Conservation (phyloP, 2,888 invertebrate species). For the Serrognathus titanus region DNA sequence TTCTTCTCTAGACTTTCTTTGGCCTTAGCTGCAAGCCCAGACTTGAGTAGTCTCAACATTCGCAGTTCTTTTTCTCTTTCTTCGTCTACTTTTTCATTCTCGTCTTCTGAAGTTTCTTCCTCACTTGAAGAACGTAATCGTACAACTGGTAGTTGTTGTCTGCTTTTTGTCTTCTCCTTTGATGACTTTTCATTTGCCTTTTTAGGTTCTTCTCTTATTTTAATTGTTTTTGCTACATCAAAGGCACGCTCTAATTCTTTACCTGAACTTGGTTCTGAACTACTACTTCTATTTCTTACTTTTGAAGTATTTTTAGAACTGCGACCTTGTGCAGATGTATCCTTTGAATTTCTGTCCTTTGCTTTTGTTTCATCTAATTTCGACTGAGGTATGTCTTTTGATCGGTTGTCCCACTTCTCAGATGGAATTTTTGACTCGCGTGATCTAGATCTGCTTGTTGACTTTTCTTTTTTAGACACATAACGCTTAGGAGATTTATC, state of each 20-base stretch:
- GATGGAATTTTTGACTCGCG: neutral
- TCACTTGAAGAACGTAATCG: conserved; percentile 57
- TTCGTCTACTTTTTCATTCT: conserved; percentile 52
- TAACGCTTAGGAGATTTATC: no score
- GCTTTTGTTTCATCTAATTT: neutral
- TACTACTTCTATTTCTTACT: conserved; percentile 4
- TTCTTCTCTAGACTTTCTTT: conserved; percentile 65
- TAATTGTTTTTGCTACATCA: neutral
- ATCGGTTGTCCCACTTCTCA: neutral
- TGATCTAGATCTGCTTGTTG: conserved; percentile 10
- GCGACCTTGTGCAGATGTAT: neutral
- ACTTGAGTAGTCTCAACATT: conserved; percentile 63
- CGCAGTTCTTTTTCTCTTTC: conserved; percentile 65
- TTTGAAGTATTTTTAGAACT: conserved; percentile 1
- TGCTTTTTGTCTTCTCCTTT: conserved; percentile 9
- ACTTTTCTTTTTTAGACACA: conserved; percentile 6
- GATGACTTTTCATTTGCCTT: conserved; percentile 2
- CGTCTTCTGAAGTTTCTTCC: conserved; percentile 51
- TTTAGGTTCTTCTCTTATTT: conserved; percentile 21
- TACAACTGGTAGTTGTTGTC: conserved; percentile 51
- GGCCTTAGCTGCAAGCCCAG: conserved; percentile 67
- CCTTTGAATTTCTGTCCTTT: neutral
- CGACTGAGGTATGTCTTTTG: neutral
- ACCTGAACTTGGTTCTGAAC: conserved; percentile 3
- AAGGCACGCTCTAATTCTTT: conserved; percentile 3